These are phyloP conservation scores for Bombyx mandarina DNA, from an alignment of 1,140 invertebrate genomes.

Conservation along the genomic window DNA sequence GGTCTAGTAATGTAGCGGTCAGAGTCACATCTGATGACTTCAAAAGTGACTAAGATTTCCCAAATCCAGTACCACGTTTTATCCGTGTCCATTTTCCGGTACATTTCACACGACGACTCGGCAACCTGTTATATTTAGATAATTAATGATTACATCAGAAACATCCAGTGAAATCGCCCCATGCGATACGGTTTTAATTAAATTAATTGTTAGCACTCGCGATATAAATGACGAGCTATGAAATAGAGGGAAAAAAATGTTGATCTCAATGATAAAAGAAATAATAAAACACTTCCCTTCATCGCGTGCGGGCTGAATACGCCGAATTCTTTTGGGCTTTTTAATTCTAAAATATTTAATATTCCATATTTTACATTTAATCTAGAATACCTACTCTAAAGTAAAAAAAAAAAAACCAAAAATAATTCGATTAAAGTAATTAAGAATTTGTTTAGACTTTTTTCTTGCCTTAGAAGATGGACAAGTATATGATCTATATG, in stretches of 20 bases:
- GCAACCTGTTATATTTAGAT: background rate
- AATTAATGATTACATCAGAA: constrained; percentile 53
- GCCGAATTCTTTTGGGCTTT: constrained; percentile 16
- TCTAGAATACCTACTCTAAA: too few relatives aligned
- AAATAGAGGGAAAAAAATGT: constrained; percentile 36
- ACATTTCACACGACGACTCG: background rate
- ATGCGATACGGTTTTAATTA: constrained; percentile 57
- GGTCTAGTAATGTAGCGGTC: too few relatives aligned
- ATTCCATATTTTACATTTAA: too few relatives aligned
- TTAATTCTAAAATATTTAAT: background rate
- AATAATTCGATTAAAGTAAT: too few relatives aligned
- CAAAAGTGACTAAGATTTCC: too few relatives aligned
- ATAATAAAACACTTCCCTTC: constrained; percentile 62
- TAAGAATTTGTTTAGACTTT: too few relatives aligned
- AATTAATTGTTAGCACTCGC: constrained; percentile 63
- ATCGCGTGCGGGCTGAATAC: constrained; percentile 20
- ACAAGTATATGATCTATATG: too few relatives aligned
- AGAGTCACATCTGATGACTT: too few relatives aligned
- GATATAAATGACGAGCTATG: constrained; percentile 63
- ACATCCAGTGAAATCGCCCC: constrained; percentile 23
- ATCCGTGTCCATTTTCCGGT: background rate
- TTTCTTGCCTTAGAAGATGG: too few relatives aligned
- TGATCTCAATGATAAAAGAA: constrained; percentile 59
- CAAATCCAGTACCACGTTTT: background rate
- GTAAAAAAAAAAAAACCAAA: too few relatives aligned